Evolutionary conservation across 2,888 invertebrate genomes (phyloP), one percentile per base, ranked within the genome.

Genomic region (Smittia aterrima): DNA sequence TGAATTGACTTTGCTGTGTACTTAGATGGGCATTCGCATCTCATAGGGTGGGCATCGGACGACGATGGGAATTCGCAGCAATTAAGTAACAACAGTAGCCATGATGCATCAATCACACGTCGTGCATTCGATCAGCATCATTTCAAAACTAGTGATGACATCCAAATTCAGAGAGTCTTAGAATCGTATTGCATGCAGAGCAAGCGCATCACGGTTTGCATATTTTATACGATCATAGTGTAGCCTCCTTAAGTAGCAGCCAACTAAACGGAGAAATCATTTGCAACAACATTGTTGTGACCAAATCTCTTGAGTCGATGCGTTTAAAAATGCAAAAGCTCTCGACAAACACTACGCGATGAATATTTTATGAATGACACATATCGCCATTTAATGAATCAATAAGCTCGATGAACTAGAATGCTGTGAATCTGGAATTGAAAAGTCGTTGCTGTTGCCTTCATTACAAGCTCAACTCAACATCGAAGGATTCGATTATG

Each of bases 1-100:
- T 71, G 70, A 71, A 71, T 71, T 71, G 27, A 58, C 58, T 47
- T 53, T 71, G 68, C 32, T 22, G 68, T 47, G 68, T n/a, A 71
- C 53, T n/a, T 54, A 71, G 70, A 71, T 71, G 70, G 70, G 40
- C n/a, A 58, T 58, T 47, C 16, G 47, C 32, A 71, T 27, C 53
- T 71, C 54, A 20, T 27, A 53, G 54, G 70, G 70, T 68, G 68
- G 66, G 32, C 32, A 32, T 32, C 32, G 4, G 32, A 6, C 3
- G 9, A 6, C 32, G 32, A 32, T 32, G 32, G 32, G 32, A 32
- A 32, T 32, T 32, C 32, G 32, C 32, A 32, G 32, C 32, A 32
- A 32, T 32, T 32, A 32, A 32, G 32, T 9, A 9, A 32, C 32
- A 32, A 32, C 32, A 9, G 16, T n/a, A 47, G 16, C 13, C 47